phyloP scores from a whole-genome alignment of 2,888 invertebrate species.

The Phytoseiulus persimilis region DNA sequence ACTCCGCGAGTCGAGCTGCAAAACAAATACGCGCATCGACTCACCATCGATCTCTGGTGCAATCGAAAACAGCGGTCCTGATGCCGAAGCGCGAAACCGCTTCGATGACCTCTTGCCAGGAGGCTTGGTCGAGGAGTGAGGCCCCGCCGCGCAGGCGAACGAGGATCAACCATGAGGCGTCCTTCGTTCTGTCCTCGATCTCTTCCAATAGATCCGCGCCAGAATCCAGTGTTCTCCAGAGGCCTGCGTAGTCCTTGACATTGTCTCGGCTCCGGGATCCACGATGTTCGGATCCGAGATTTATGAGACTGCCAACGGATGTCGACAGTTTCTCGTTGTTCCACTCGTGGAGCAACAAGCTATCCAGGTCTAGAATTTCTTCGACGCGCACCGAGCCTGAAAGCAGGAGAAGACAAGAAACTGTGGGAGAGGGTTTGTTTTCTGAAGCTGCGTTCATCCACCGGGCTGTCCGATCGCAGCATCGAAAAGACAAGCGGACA shows the following conservation, averaged over 20 bases:
- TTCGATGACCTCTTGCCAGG: conserved; percentile 15
- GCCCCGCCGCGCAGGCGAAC: conserved; percentile 20
- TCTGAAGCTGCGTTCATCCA: background rate
- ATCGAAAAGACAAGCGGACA: background rate
- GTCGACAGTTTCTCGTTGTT: background rate
- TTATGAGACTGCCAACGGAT: background rate
- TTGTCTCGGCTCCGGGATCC: background rate
- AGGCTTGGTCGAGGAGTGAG: conserved; percentile 6
- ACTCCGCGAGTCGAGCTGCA: too few species aligned
- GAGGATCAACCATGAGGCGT: background rate
- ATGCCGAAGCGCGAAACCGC: conserved; percentile 16
- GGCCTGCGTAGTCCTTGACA: background rate
- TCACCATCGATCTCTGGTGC: conserved; percentile 18
- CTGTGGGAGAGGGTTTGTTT: background rate
- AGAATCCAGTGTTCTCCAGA: background rate
- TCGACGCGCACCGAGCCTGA: background rate
- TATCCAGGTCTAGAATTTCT: background rate
- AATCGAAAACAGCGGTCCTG: conserved; percentile 17
- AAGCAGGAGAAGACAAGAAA: background rate
- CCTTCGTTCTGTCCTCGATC: background rate
- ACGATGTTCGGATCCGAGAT: background rate
- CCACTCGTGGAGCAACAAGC: background rate
- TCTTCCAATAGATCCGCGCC: background rate
- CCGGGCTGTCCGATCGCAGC: background rate
- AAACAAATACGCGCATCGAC: background rate